Evolutionary conservation across 2,888 invertebrate genomes (phyloP), one percentile per base, ranked within the genome.

Genomic region (Pachydiplax longipennis): DNA sequence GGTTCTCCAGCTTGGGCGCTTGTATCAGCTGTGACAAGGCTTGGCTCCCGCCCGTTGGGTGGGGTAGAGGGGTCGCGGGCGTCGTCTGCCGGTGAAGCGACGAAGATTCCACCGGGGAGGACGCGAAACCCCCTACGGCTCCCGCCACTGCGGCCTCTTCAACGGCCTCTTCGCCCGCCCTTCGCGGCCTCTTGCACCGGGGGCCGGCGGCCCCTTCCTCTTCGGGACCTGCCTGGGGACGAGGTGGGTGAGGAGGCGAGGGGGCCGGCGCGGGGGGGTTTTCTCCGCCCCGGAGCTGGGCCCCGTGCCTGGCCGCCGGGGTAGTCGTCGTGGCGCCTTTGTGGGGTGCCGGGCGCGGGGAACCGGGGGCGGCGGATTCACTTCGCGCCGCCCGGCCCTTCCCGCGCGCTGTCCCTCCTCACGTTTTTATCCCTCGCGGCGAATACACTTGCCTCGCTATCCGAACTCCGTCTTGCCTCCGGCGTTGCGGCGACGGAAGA

Each of bases 381-480:
- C 93, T 93, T 93, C 93, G 93, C 94, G 94, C 93, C 94, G 93
- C 93, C 94, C 93, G 94, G 93, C 92, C 94, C 93, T 93, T 94
- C 94, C 93, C 94, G 93, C 93, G 94, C 94, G 93, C 94, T 94
- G 92, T 94, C 94, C 94, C 94, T 94, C 94, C 94, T 44, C 44
- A 44, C 44, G 44, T 44, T 44, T 44, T 44, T 4, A 44, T 44
- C 44, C 44, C 44, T 44, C 6, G 8, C 0, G 44, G 8, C 10
- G 44, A 44, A 6, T 44, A 0, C 44, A 44, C 44, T 44, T 10
- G 44, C 44, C 10, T 10, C 10, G 44, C 44, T 44, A 44, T 44
- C 44, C 44, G 10, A 44, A 44, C 44, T 44, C 44, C 44, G 44
- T 44, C 10, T 44, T 44, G 44, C 44, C 44, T 44, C 44, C 44